Base-by-base conservation (phyloP, 2,113 vertebrate genomes). In the Diadophis punctatus region DNA sequence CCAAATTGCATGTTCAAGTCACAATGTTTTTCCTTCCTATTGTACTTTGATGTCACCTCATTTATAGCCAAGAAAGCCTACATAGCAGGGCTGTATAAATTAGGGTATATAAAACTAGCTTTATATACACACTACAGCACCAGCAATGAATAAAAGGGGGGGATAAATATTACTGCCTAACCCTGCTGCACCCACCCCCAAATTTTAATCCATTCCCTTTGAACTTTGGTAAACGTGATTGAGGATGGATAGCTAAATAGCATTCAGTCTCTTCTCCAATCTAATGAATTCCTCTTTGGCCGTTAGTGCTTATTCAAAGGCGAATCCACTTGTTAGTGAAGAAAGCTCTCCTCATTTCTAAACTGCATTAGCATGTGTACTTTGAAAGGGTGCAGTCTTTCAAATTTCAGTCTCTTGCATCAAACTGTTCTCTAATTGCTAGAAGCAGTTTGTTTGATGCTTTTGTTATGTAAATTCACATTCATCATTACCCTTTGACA, bases 41-140 rank as follows among this genome's bases (percentile, higher is more conserved):
- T 94, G 94, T 48, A 91, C 94, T 93, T 95, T 93, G 87, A 87
- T 92, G 55, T 43, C 87, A 93, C 93, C 80, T 93, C 93, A 80
- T 96, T 95, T 96, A 93, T 90, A 93, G 85, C 1, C 89, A 93
- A 87, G 93, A 25, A 93, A 89, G 58, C 60, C 52, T 93, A 56
- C 43, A 80, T 80, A 80, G 74, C 39, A 18, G 14, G 5, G 30
- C 5, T 6, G 63, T 34, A 68, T 68, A 34, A 68, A 68, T 12
- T 18, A 68, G 63, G 63, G 2, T 68, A 34, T 34, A 18, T 68
- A 68, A 68, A 95, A 92, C 39, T 0, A 91, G 68, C 93, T 96
- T 88, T 95, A n/a, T 89, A 94, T 87, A 91, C 51, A 90, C 80
- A 90, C 34, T 86, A 94, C 34, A 86, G 95, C 90, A 58, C 27